Evolutionary conservation across 2,113 vertebrate genomes (phyloP).

Genomic region (Serranochromis macrocephalus): DNA sequence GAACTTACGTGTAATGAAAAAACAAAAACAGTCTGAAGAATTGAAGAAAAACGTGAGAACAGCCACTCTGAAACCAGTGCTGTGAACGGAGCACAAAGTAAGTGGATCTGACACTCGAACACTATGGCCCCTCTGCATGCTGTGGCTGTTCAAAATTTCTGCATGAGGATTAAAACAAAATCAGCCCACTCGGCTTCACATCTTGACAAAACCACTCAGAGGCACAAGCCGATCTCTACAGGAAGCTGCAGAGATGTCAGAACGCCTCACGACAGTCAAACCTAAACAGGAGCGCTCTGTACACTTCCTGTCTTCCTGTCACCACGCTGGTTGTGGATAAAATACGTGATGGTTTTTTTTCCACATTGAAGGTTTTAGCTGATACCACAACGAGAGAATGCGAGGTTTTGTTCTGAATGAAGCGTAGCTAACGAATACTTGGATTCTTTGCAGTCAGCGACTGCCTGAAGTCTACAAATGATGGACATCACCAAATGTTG

Average conservation of each 20-base stretch:
- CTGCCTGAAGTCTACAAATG: neutral
- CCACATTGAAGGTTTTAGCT: neutral
- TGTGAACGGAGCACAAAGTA: neutral
- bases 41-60: neutral
- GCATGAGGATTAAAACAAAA: neutral
- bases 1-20: neutral
- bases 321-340: neutral
- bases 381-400: neutral
- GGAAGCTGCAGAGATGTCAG: slow-evolving; percentile 1
- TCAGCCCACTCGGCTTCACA: neutral
- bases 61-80: neutral
- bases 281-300: neutral
- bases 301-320: neutral
- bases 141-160: neutral
- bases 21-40: neutral
- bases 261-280: neutral
- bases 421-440: neutral
- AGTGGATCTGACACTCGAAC: neutral
- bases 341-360: fast-evolving
- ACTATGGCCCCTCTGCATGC: neutral
- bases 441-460: neutral
- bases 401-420: neutral
- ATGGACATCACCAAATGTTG: neutral
- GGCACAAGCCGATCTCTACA: neutral
- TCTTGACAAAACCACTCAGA: slow-evolving; percentile 3